These are phyloP conservation scores for Tachuris rubrigastra DNA, from an alignment of 2,113 vertebrate species.

Conservation along the genomic window DNA sequence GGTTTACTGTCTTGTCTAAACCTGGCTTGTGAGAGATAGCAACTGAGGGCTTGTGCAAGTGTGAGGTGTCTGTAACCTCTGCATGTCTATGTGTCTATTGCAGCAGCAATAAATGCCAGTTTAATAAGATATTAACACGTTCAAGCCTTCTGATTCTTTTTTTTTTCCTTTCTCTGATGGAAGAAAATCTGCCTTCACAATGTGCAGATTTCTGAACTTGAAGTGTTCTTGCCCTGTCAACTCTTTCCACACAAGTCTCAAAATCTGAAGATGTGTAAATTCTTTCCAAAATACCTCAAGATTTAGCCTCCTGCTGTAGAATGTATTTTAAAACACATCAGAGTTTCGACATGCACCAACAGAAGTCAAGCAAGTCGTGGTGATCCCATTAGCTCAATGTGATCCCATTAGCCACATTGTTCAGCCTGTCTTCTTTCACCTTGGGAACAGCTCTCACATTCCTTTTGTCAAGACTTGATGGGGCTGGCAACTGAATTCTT, in stretches of 20 bases:
- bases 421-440: conserved; percentile 65
- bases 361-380: conserved; percentile 31
- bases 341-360: conserved; percentile 54
- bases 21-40: not conserved
- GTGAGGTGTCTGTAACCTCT: not conserved
- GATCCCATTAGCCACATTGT: conserved; percentile 70
- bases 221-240: not conserved
- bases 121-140: not conserved
- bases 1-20: not conserved
- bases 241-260: not conserved
- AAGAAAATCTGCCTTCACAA: not conserved
- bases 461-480: conserved; percentile 57
- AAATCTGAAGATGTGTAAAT: conserved; percentile 6
- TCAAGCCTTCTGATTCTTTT: not conserved
- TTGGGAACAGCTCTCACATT: conserved; percentile 68
- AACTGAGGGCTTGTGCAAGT: not conserved
- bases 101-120: not conserved
- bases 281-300: not conserved
- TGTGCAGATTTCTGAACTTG: not conserved
- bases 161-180: not conserved
- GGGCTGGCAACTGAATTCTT: conserved; percentile 48
- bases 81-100: not conserved
- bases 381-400: conserved; percentile 63
- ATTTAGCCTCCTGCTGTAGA: conserved; percentile 23
- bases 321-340: conserved; percentile 56